Evolutionary conservation across 2,113 vertebrate genomes (phyloP), one percentile per base, ranked within the genome.

Genomic region (Cololabis saira): DNA sequence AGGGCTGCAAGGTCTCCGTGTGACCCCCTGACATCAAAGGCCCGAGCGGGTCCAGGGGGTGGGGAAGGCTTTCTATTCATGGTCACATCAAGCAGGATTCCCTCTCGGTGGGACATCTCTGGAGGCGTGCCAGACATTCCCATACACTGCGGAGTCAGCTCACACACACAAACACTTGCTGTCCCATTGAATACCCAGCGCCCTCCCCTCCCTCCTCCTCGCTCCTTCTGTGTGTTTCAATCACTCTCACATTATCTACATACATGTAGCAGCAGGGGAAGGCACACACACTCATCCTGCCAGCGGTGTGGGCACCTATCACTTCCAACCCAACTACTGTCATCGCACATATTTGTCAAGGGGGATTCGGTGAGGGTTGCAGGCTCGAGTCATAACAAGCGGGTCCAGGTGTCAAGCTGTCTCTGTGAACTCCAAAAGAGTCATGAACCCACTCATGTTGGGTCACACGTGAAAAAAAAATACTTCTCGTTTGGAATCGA

Each of bases 11-110:
- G 73, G 75, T 40, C 71, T 78, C 75, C 27, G 65, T 40, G 76
- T 79, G 82, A 85, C 86, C 86, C 74, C 56, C 55, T 43, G 66
- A 87, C 87, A 87, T 89, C 88, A 89, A 90, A 90, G 82, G 78
- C 45, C 67, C 43, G 60, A 74, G 78, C 54, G 81, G 83, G 84
- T 82, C 79, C 67, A 62, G 68, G 75, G 66, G 86, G 55, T 27
- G 71, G 78, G 58, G 74, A 53, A 21, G 77, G 66, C 61, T 83
- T 73, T 83, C 86, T 83, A 87, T 87, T 90, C 90, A 87, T 64
- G 68, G 75, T 74, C 82, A 76, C 86, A 82, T 86, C 77, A 76
- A 83, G 82, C 70, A 82, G 87, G 83, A 89, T 83, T 82, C 83
- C 83, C 89, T 75, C 82, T 73, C 87, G 51, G 69, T 50, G 45